Evolutionary conservation across 2,113 vertebrate genomes (phyloP).

Genomic region (Chloroceryle aenea): DNA sequence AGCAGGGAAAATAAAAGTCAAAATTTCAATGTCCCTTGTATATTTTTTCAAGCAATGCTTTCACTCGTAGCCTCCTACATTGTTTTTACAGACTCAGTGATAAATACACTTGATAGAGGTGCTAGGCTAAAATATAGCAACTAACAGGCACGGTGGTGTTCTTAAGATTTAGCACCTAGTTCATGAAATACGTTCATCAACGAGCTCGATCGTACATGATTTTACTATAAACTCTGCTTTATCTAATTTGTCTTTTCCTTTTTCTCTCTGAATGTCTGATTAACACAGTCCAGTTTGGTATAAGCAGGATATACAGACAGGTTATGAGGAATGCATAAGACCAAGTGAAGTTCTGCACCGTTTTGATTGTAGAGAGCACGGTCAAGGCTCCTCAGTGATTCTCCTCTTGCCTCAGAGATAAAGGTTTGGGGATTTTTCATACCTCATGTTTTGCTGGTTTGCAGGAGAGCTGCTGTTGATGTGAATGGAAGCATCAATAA

Average conservation of each 20-base stretch:
- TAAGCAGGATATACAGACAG: not conserved
- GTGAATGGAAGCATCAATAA: not conserved
- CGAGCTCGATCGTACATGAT: not conserved
- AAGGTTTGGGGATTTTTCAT: not conserved
- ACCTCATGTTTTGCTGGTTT: not conserved
- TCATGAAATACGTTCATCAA: not conserved
- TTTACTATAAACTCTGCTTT: not conserved
- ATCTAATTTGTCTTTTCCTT: not conserved
- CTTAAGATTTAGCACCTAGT: not conserved
- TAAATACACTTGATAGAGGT: not conserved
- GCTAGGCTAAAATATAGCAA: constrained; percentile 1
- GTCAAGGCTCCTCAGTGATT: not conserved
- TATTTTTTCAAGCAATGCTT: not conserved
- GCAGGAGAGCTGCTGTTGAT: not conserved
- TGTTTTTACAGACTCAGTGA: not conserved
- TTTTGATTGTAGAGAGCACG: not conserved
- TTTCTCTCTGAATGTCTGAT: not conserved
- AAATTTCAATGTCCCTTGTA: not conserved
- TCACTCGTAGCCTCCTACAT: not conserved
- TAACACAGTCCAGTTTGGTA: not conserved
- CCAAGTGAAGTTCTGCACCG: not conserved
- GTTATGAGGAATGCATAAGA: not conserved
- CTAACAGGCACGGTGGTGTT: not conserved
- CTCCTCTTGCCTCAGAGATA: not conserved
- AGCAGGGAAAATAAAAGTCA: not conserved